Base-by-base conservation (phyloP, 2,888 invertebrate genomes). In the Psococerastis gibbosa region DNA sequence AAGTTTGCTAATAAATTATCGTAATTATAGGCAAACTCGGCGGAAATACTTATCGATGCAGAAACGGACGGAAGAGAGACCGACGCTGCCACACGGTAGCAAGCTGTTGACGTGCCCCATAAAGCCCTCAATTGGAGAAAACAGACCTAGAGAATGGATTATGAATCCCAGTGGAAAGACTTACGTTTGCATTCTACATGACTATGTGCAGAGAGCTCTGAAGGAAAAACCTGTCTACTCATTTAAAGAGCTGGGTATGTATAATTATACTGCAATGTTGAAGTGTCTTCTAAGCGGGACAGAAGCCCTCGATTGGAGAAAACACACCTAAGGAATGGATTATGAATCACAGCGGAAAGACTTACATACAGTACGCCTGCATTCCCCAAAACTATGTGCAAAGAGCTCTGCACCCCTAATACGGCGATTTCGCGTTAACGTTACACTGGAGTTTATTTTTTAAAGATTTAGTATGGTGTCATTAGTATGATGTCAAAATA, bases 361-460 rank as follows among this genome's bases (percentile, higher is more conserved):
- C 89, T 56, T 84, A 83, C 60, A 83, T 97, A 6, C n/a, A n/a
- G n/a, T n/a, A n/a, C n/a, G 83, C 97, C 6, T 91, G 92, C 52
- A 91, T 97, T 57, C 70, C 98, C 52, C 97, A 98, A 62, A 97
- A 98, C 62, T 97, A 94, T 63, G 88, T 94, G 32, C 89, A 95
- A 52, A 84, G 94, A 57, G 91, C 91, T 3, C 65, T 95, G n/a
- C n/a, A n/a, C n/a, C n/a, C n/a, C n/a, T n/a, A n/a, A n/a, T n/a
- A n/a, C n/a, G n/a, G n/a, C n/a, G n/a, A n/a, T n/a, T n/a, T n/a
- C n/a, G n/a, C n/a, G n/a, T 65, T 95, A 46, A 83, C 89, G 60
- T 85, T 88, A 50, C 91, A 92, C 53, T 94, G 94, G 1, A 78
- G 80, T 1, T 95, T 94, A 61, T 78, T 82, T 57, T 94, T 91